A percentile compares a stretch with the other conserved stretches of the same genome.
These are phyloP conservation scores for Papilio helenus DNA, from an alignment of 1,140 invertebrate species.

Conservation along the genomic window DNA sequence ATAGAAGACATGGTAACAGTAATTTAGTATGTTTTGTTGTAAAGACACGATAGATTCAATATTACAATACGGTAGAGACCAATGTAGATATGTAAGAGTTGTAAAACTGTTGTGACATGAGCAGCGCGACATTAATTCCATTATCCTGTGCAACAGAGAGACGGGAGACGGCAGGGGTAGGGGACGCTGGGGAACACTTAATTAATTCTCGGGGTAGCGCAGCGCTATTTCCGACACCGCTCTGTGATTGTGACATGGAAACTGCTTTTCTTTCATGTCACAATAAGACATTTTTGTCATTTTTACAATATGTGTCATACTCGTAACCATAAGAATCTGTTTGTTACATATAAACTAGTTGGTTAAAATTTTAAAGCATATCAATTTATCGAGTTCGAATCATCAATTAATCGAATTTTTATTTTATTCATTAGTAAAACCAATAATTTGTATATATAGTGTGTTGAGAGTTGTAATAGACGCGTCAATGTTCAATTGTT, in stretches of 20 bases:
- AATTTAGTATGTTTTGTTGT: not conserved
- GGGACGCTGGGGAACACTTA: not conserved
- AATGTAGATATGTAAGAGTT: not conserved
- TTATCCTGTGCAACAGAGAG: not conserved
- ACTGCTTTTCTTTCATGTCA: constrained; percentile 5
- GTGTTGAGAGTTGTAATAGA: not conserved
- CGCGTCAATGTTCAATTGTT: not conserved
- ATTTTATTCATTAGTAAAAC: too few species aligned
- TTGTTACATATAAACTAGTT: too few species aligned
- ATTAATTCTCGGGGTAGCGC: constrained; percentile 7
- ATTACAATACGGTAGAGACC: not conserved
- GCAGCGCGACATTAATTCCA: constrained; percentile 8
- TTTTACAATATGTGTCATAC: not conserved
- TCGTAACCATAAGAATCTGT: too few species aligned
- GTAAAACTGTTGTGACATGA: constrained; percentile 3
- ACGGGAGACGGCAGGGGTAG: not conserved
- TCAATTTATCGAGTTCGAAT: too few species aligned
- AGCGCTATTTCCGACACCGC: constrained; percentile 17
- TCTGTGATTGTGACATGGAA: constrained; percentile 5
- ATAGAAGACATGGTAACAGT: not conserved
- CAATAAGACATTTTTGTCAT: not conserved
- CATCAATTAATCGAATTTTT: too few species aligned
- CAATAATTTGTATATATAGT: too few species aligned
- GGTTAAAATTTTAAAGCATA: too few species aligned
- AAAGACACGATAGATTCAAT: not conserved